These are phyloP conservation scores for Labroides dimidiatus DNA, from an alignment of 2,797 vertebrate genomes.

Conservation along the genomic window DNA sequence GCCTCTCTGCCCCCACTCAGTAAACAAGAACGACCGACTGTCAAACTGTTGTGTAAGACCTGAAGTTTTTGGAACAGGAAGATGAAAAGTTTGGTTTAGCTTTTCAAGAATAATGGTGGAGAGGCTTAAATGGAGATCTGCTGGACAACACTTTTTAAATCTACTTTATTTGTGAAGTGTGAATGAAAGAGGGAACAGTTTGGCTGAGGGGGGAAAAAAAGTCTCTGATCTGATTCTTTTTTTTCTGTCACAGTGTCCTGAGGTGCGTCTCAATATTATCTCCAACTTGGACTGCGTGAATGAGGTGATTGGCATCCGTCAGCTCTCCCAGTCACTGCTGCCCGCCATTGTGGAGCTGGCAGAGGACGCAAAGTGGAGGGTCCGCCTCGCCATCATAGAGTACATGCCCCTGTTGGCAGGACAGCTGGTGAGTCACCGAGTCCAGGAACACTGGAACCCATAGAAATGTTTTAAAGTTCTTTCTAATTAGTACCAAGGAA, in stretches of 20 bases:
- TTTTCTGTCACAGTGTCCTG: conserved; percentile 85
- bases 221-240: too few relatives aligned
- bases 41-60: background rate
- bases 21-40: conserved; percentile 7
- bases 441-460: conserved; percentile 21
- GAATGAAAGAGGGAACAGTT: too few relatives aligned
- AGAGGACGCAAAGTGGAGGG: conserved; percentile 93
- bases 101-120: background rate
- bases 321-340: conserved; percentile 93
- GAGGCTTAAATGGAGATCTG: too few relatives aligned
- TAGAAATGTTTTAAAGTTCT: conserved; percentile 25
- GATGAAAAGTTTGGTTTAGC: conserved; percentile 7
- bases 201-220: too few relatives aligned
- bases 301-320: conserved; percentile 92
- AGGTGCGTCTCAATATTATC: conserved; percentile 94
- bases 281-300: conserved; percentile 94
- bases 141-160: too few relatives aligned
- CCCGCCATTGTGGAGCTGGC: conserved; percentile 93
- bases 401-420: conserved; percentile 94
- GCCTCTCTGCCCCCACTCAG: background rate
- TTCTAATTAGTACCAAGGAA: conserved; percentile 24
- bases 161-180: too few relatives aligned
- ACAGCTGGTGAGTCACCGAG: conserved; percentile 86
- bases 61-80: background rate
- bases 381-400: conserved; percentile 93